Conservation (phyloP, 2,888 invertebrate genomes). For the Melanostoma scalare region DNA sequence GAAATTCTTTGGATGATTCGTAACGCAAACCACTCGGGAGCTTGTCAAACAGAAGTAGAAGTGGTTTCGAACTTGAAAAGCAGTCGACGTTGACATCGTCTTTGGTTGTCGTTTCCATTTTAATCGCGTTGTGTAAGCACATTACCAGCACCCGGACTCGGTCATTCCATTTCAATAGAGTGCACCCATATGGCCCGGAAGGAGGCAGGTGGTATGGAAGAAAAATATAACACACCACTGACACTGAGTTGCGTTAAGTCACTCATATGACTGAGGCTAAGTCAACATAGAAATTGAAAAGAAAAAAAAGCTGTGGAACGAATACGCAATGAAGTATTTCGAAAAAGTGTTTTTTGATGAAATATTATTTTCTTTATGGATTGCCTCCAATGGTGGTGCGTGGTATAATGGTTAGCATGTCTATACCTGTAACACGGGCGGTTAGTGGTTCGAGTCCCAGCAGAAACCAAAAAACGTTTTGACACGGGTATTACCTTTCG, state of each 20-base stretch:
- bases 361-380: too few species aligned
- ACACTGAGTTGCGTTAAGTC: neutral
- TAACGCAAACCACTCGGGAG: conserved; percentile 70
- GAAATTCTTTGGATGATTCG: conserved; percentile 70
- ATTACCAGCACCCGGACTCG: conserved; percentile 63
- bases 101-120: conserved; percentile 32
- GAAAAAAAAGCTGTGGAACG: too few species aligned
- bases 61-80: conserved; percentile 64
- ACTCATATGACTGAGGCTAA: too few species aligned
- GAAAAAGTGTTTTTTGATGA: too few species aligned
- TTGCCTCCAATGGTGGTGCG: too few species aligned
- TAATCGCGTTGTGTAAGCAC: conserved; percentile 70
- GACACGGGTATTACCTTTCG: too few species aligned
- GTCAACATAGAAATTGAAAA: too few species aligned
- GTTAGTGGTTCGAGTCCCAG: too few species aligned
- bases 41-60: conserved; percentile 72
- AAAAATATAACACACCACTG: conserved; percentile 26
- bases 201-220: neutral
- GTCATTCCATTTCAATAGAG: conserved; percentile 70
- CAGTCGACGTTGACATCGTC: conserved; percentile 17
- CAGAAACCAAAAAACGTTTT: too few species aligned
- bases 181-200: conserved; percentile 61
- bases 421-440: too few species aligned
- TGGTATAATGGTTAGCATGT: too few species aligned
- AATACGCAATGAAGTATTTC: too few species aligned